Base-by-base conservation (phyloP, 2,888 invertebrate genomes). In the Steromphala cineraria region DNA sequence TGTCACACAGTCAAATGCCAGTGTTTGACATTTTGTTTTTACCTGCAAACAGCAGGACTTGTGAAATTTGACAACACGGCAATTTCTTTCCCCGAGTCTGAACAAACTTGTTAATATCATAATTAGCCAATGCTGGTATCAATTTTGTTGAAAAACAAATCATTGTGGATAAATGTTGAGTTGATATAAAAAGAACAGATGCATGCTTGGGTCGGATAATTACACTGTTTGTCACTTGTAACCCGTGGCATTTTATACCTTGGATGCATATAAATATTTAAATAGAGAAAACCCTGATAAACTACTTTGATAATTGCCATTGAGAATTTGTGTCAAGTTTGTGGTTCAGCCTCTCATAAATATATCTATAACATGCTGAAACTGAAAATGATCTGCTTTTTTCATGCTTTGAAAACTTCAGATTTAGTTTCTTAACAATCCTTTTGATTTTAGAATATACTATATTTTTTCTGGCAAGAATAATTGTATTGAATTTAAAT, bases 1-100 rank as follows among this genome's bases (percentile, higher is more conserved):
- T 71, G 71, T 71, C 71, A 71, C 40, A 31, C 71, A 71, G 71
- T 36, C 71, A 71, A 71, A 31, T 40, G 71, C 31, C 71, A 71
- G 15, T 31, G 71, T 71, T 36, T 71, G 71, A 36, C 71, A 71
- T 71, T 71, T 71, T 36, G 71, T 36, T 40, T 40, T 71, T 71
- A 71, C 71, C 71, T 71, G 71, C 31, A 36, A 71, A 71, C 71
- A 71, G 71, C 36, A 71, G 71, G 71, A 31, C 40, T 19, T 31
- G 19, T 71, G 71, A 71, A 71, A 71, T 40, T 71, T 31, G 71
- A 71, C 40, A 71, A 71, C 40, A 40, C 40, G 71, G 19, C 36
- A 36, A 31, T 71, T 71, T 71, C 40, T 31, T 40, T 71, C 71
- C 19, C 19, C 19, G n/a, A 36, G 71, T 71, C 17, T n/a, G 31